Evolutionary conservation across 2,888 invertebrate species (phyloP).

Genomic region (Xylocampa areola): DNA sequence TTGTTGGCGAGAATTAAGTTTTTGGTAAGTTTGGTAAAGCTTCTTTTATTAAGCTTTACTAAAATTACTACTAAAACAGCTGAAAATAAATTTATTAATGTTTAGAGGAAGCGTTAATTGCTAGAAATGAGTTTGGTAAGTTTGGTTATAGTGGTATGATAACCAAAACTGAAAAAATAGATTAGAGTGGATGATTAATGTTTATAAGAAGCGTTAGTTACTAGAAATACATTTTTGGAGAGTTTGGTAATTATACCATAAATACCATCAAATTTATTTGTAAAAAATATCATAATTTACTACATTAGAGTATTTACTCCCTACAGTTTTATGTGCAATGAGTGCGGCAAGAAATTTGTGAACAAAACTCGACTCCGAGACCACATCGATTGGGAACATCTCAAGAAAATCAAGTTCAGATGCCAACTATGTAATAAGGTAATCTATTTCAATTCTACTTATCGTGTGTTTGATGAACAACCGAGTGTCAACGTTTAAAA

Average conservation of each 20-base stretch:
- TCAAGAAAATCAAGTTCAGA: constrained; percentile 80
- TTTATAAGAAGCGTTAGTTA: background rate
- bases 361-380: constrained; percentile 79
- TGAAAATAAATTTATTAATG: too few species aligned
- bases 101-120: too few species aligned
- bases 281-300: background rate
- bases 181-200: background rate
- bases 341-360: constrained; percentile 83
- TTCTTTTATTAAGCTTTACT: too few species aligned
- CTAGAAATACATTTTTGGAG: background rate
- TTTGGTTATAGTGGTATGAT: background rate
- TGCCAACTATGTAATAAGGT: constrained; percentile 84
- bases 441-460: background rate
- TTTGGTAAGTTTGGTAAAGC: too few species aligned
- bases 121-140: background rate
- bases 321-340: constrained; percentile 79
- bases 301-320: background rate
- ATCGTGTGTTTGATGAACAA: too few species aligned
- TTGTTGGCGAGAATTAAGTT: too few species aligned
- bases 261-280: too few species aligned
- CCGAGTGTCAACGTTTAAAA: too few species aligned
- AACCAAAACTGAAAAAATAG: background rate
- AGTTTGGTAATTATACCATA: background rate
- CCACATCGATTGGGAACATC: constrained; percentile 85
- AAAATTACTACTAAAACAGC: too few species aligned